A percentile compares a stretch with the other conserved stretches of the same genome.
Evolutionary conservation across 2,797 vertebrate genomes (phyloP).

Genomic region (Geotrypetes seraphini): DNA sequence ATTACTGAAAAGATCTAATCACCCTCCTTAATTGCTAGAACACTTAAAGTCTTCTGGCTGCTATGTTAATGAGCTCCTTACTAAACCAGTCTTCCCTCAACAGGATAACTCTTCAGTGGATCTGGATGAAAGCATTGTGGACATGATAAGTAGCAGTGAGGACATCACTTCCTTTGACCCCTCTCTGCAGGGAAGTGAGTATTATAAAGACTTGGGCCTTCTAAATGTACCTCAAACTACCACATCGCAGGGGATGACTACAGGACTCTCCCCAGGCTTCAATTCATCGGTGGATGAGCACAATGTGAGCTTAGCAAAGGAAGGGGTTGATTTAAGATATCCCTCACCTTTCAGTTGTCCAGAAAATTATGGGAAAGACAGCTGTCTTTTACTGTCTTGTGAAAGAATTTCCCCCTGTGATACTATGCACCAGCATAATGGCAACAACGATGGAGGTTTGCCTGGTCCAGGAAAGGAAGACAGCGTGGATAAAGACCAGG

Average conservation of each 20-base stretch:
- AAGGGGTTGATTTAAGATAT: slow-evolving; percentile 11
- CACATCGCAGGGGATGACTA: fast-evolving
- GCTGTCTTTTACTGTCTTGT: slow-evolving; percentile 21
- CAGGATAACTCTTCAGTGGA: slow-evolving; percentile 65
- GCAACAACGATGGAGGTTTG: background rate
- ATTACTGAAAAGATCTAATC: too few relatives aligned
- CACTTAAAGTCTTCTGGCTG: too few relatives aligned
- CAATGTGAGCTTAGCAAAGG: background rate
- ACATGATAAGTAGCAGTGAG: slow-evolving; percentile 56
- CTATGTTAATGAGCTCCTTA: too few relatives aligned
- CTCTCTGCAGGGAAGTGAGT: slow-evolving; percentile 67
- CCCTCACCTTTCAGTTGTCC: slow-evolving; percentile 10
- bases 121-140: slow-evolving; percentile 45
- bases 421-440: slow-evolving; percentile 1
- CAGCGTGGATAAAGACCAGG: slow-evolving; percentile 8
- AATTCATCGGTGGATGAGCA: background rate
- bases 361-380: background rate
- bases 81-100: background rate
- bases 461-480: slow-evolving; percentile 27
- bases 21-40: too few relatives aligned
- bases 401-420: background rate
- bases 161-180: slow-evolving; percentile 62
- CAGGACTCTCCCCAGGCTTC: background rate
- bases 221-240: background rate
- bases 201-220: slow-evolving; percentile 67